Conservation (phyloP, 2,888 invertebrate species). For the Caenorhabditis sp. region DNA sequence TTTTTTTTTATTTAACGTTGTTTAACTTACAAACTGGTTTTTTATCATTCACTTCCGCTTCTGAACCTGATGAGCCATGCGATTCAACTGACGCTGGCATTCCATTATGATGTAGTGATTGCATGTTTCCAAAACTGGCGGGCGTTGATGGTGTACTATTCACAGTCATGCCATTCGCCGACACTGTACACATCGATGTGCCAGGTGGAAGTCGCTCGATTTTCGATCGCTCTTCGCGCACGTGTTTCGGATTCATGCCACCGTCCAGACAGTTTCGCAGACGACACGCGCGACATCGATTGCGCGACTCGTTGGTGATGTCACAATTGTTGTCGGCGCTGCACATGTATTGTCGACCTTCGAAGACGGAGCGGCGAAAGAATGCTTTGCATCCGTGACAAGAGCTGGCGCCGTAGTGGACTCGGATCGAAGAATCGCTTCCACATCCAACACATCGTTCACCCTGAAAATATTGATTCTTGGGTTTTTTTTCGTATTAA, state of each 20-base stretch:
- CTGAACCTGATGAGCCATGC: conserved; percentile 24
- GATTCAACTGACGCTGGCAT: conserved; percentile 24
- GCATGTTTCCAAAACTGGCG: neutral
- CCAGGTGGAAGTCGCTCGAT: conserved; percentile 36
- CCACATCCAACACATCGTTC: conserved; percentile 58
- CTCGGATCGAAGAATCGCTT: conserved; percentile 51
- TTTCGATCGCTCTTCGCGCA: conserved; percentile 55
- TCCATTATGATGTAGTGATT: neutral
- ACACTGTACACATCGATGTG: conserved; percentile 19
- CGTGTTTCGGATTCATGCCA: conserved; percentile 63
- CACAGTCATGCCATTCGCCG: conserved; percentile 28
- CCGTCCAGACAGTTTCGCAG: conserved; percentile 59
- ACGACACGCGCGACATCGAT: conserved; percentile 61
- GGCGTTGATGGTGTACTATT: neutral
- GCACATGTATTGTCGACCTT: conserved; percentile 54
- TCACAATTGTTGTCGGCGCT: conserved; percentile 50
- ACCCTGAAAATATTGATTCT: conserved; percentile 37
- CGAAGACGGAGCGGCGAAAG: conserved; percentile 57
- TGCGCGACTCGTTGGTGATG: conserved; percentile 58
- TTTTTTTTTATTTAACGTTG: too few species aligned
- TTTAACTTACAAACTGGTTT: conserved; percentile 5
- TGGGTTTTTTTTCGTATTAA: too few species aligned
- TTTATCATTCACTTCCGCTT: conserved; percentile 24
- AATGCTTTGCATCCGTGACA: conserved; percentile 65
- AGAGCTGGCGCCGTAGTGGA: conserved; percentile 62